Evolutionary conservation across 2,797 vertebrate genomes (phyloP).

Genomic region (Chloroceryle inda): DNA sequence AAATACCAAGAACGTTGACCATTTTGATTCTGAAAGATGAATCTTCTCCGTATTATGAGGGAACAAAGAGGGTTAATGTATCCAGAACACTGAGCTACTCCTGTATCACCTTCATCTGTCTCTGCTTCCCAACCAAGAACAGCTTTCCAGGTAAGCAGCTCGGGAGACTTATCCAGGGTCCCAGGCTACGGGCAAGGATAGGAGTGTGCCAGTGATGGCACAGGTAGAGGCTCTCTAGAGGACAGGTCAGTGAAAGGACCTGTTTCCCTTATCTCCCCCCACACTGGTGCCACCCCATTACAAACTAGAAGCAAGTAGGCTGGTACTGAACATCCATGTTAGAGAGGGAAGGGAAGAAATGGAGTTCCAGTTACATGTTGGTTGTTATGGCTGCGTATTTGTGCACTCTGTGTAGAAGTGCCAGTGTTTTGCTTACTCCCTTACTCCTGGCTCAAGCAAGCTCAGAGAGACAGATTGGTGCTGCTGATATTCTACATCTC

Average conservation of each 20-base stretch:
- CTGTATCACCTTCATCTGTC: fast-evolving
- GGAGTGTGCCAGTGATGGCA: background rate
- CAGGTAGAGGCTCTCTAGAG: background rate
- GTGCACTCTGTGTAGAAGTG: background rate
- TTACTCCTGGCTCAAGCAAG: background rate
- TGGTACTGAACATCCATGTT: background rate
- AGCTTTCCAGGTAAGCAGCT: background rate
- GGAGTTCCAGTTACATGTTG: background rate
- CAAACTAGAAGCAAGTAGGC: background rate
- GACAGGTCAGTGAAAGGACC: no score
- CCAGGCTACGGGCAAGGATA: background rate
- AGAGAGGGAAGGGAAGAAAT: background rate
- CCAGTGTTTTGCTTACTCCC: background rate
- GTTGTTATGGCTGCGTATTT: background rate
- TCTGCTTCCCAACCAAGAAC: background rate
- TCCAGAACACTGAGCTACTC: background rate
- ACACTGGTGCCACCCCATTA: background rate
- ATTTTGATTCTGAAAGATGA: background rate
- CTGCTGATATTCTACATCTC: background rate
- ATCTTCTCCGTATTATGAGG: background rate
- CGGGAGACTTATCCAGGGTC: no score
- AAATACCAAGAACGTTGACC: background rate
- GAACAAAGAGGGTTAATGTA: background rate
- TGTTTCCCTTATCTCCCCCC: background rate
- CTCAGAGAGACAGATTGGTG: background rate